Evolutionary conservation across 1,140 invertebrate species (phyloP).

Genomic region (Plodia interpunctella): DNA sequence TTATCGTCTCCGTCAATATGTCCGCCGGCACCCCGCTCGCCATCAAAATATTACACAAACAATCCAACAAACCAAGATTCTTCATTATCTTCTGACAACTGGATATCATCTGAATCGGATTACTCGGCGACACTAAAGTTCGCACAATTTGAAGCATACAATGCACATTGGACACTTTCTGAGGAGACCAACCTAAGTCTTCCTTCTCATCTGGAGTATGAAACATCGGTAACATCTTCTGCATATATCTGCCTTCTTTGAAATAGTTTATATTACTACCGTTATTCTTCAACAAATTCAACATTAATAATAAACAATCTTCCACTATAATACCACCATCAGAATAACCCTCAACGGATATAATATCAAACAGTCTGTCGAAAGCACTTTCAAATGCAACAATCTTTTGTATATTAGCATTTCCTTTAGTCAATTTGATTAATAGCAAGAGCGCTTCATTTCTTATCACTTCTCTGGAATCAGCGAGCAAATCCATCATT

Average conservation of each 20-base stretch:
- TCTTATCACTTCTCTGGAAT: constrained; percentile 96
- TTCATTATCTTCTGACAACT: constrained; percentile 94
- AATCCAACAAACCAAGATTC: constrained; percentile 87
- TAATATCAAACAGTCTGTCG: constrained; percentile 95
- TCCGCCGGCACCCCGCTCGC: constrained; percentile 97
- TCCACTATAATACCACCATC: constrained; percentile 99
- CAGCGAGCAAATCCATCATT: constrained; percentile 96
- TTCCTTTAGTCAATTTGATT: constrained; percentile 95
- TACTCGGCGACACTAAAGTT: constrained; percentile 92
- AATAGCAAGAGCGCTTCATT: constrained; percentile 97
- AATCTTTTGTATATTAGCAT: constrained; percentile 99
- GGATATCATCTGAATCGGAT: constrained; percentile 83
- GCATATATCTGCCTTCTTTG: constrained; percentile 97
- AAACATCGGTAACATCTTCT: constrained; percentile 93
- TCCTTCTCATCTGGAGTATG: constrained; percentile 83
- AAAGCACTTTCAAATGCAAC: constrained; percentile 99
- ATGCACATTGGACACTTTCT: constrained; percentile 96
- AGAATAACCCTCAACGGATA: constrained; percentile 92
- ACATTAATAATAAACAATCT: constrained; percentile 96
- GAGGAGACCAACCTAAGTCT: constrained; percentile 91
- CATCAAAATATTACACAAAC: constrained; percentile 94
- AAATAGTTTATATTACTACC: constrained; percentile 99
- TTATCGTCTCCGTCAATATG: constrained; percentile 97
- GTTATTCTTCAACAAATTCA: constrained; percentile 97
- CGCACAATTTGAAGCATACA: constrained; percentile 94